Base-by-base conservation (phyloP, 2,113 vertebrate species). In the Ivindomyrus marchei region DNA sequence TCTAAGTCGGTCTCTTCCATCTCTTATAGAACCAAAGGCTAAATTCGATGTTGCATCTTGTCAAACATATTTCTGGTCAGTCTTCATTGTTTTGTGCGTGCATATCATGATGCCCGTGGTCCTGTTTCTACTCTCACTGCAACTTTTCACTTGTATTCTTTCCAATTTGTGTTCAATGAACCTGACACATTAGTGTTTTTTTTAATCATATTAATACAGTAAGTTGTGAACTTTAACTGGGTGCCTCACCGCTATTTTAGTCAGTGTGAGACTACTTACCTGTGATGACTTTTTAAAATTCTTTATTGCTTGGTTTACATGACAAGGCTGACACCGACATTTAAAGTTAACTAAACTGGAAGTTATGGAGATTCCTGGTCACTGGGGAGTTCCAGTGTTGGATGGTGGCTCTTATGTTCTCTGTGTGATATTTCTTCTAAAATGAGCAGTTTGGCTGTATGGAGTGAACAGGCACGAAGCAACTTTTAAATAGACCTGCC, bases 141-240 rank as follows among this genome's bases (percentile, higher is more conserved):
- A 80, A 50, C 6, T 21, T 80, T 80, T 47, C 88, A 89, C 27
- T 50, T 77, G 46, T 50, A 36, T 47, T 88, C 3, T 74, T 80
- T 89, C 49, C 74, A 39, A 36, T 77, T n/a, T 84, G 74, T 83
- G 50, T 45, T 88, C 36, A 84, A 19, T 53, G 49, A 53, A 89
- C 31, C 46, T 45, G 21, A 53, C 50, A 19, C 42, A 19, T 42
- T 66, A 3, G 10, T 62, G 56, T 62, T 8, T n/a, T 70, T 74
- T 77, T 39, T 7, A 6, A 74, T 39, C 27, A 49, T 88, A 45
- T 74, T 50, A 88, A 10, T 80, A 80, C 15, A 80, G 5, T 80
- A 80, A 80, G 31, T 80, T 80, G 74, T 80, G 74, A 36, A 80
- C 42, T 80, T 39, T 80, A 19, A 36, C 74, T 80, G 74, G 74